Evolutionary conservation across 2,797 vertebrate genomes (phyloP).

Genomic region (Poeciliopsis gracilis): DNA sequence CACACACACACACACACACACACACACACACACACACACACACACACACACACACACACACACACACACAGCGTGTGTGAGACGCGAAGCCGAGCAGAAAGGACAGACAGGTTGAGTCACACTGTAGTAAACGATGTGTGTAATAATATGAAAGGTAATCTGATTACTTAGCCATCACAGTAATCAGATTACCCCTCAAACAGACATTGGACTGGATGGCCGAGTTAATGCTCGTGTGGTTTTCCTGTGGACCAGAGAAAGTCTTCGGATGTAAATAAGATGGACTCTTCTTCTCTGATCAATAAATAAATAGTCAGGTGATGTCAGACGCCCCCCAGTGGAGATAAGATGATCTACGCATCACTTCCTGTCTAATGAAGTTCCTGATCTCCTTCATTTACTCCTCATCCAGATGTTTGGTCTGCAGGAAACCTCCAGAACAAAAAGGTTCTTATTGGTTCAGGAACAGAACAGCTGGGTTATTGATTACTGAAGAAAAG

Average conservation of each 20-base stretch:
- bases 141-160: constrained; percentile 22
- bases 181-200: constrained; percentile 41
- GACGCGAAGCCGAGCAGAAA: neutral
- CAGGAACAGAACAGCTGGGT: neutral
- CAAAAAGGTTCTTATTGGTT: neutral
- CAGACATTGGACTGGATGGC: constrained; percentile 23
- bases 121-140: neutral
- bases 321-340: neutral
- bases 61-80: neutral
- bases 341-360: neutral
- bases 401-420: neutral
- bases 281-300: constrained; percentile 14
- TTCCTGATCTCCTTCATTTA: neutral
- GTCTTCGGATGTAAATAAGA: constrained; percentile 14
- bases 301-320: constrained; percentile 13
- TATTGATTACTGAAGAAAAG: neutral
- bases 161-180: constrained; percentile 13
- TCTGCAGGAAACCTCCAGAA: neutral
- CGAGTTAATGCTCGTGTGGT: constrained; percentile 37
- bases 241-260: constrained; percentile 20
- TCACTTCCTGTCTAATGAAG: neutral
- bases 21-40: neutral
- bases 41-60: neutral
- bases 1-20: neutral
- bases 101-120: constrained; percentile 27